Evolutionary conservation across 2,888 invertebrate species (phyloP).

Genomic region (Agonopterix heracliana): DNA sequence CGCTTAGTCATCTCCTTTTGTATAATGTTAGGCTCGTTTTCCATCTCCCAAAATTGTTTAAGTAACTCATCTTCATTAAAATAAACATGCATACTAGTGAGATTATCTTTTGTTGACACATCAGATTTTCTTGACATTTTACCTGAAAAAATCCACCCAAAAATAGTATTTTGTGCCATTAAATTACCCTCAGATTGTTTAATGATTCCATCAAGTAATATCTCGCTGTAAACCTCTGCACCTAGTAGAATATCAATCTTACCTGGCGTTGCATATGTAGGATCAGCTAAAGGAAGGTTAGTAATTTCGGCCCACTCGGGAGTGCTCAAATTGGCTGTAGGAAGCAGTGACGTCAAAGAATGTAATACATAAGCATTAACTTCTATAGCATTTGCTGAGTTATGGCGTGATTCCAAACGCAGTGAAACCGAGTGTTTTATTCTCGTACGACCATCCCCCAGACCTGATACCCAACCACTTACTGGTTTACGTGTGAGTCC

Average conservation of each 20-base stretch:
- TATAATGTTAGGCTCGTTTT: conserved; percentile 11
- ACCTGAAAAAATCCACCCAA: conserved; percentile 22
- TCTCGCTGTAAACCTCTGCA: conserved; percentile 13
- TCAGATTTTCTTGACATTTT: not conserved
- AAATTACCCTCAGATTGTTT: conserved; percentile 7
- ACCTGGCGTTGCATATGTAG: conserved; percentile 11
- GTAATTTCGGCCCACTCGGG: conserved; percentile 14
- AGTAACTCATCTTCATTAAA: conserved; percentile 17
- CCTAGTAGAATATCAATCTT: conserved; percentile 18
- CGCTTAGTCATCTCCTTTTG: conserved; percentile 7
- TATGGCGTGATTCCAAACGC: conserved; percentile 9
- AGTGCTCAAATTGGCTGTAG: not conserved
- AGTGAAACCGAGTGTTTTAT: conserved; percentile 13
- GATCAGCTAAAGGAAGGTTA: conserved; percentile 16
- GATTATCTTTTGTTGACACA: not conserved
- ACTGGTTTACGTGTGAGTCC: conserved; percentile 11
- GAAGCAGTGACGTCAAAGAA: conserved; percentile 11
- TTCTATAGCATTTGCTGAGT: conserved; percentile 4
- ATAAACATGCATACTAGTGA: conserved; percentile 14
- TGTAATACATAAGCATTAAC: conserved; percentile 17
- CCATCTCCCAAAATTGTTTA: conserved; percentile 18
- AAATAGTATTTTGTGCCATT: conserved; percentile 16
- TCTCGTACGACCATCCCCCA: conserved; percentile 13
- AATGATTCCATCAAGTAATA: conserved; percentile 10
- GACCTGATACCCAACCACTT: too few species aligned